Percentiles rank a stretch among this genome's conserved stretches.
Evolutionary conservation across 2,797 vertebrate species (phyloP).

Genomic region (Acrossocheilus wenchowensis): DNA sequence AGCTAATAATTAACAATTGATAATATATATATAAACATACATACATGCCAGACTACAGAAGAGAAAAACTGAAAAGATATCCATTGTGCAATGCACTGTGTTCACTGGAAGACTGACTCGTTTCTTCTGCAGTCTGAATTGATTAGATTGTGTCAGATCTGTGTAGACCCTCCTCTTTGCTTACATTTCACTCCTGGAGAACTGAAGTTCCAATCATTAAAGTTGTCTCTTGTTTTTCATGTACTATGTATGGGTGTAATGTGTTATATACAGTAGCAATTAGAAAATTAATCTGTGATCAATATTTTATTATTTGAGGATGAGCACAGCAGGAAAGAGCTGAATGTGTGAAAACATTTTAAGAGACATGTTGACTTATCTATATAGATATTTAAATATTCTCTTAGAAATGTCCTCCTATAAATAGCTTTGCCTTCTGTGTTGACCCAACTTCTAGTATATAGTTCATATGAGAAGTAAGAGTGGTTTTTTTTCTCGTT

Average conservation of each 20-base stretch:
- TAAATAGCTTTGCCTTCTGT: neutral
- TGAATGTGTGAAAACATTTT: no score
- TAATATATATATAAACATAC: neutral
- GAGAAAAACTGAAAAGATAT: neutral
- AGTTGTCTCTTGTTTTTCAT: neutral
- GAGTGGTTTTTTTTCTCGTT: no score
- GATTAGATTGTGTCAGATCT: neutral
- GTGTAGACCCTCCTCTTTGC: conserved; percentile 9
- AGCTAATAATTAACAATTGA: neutral
- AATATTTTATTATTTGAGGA: neutral
- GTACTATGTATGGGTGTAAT: neutral
- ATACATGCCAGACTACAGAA: neutral
- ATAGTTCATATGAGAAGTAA: no score
- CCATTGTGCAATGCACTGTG: conserved; percentile 33
- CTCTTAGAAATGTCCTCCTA: neutral
- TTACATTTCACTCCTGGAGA: neutral
- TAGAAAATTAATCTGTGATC: neutral
- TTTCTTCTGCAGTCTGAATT: neutral
- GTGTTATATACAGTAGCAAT: neutral
- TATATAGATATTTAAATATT: neutral
- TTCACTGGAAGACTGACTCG: neutral
- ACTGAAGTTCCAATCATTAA: neutral
- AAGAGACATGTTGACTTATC: neutral
- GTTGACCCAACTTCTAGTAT: no score
- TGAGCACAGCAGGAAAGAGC: neutral